Evolutionary conservation across 1,140 invertebrate species (phyloP).

Genomic region (Goniozus legneri): DNA sequence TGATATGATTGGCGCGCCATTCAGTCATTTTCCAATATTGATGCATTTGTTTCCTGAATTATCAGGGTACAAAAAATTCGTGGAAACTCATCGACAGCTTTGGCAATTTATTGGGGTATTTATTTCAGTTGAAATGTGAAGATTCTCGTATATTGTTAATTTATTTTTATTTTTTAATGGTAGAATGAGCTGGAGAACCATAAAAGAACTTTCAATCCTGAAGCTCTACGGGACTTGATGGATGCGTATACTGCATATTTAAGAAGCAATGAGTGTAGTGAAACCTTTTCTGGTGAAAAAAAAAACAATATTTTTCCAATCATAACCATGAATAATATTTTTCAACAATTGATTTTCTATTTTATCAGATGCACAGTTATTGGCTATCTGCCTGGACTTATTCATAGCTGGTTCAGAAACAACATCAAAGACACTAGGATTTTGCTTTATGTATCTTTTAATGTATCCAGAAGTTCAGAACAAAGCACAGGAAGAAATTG

Average conservation of each 20-base stretch:
- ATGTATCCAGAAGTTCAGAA: constrained; percentile 74
- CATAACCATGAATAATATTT: neutral
- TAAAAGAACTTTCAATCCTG: constrained; percentile 61
- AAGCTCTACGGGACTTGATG: constrained; percentile 76
- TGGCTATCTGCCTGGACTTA: constrained; percentile 76
- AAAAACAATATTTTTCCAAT: constrained; percentile 17
- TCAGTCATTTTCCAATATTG: constrained; percentile 76
- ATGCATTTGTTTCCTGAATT: constrained; percentile 69
- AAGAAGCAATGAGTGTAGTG: constrained; percentile 31
- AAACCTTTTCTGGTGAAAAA: constrained; percentile 40
- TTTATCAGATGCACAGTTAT: constrained; percentile 62
- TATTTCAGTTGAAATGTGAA: neutral
- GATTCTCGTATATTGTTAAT: neutral
- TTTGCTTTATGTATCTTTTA: constrained; percentile 75
- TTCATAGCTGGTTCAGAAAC: constrained; percentile 83
- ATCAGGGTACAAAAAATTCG: constrained; percentile 72
- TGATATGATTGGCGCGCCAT: constrained; percentile 74
- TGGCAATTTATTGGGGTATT: constrained; percentile 65
- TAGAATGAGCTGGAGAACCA: constrained; percentile 71
- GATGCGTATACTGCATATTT: constrained; percentile 70
- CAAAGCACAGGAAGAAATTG: constrained; percentile 78
- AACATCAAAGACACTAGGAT: constrained; percentile 72
- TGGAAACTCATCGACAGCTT: constrained; percentile 65
- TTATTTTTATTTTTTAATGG: constrained; percentile 8
- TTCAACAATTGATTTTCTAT: neutral